phyloP scores from a whole-genome alignment of 2,888 invertebrate species.

The Furcula furcula region DNA sequence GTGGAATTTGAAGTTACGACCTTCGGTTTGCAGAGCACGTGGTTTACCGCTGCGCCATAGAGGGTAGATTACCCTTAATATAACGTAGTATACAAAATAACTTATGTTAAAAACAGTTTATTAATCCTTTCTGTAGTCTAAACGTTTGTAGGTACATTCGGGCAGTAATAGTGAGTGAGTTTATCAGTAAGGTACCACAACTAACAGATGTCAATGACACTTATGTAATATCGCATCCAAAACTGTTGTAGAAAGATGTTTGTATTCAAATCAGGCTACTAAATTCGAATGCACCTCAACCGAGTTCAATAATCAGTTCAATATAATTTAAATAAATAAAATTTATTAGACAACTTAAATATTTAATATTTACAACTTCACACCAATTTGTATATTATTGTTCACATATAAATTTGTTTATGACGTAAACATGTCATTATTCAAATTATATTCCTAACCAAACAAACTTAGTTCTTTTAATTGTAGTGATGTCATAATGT shows the following conservation, averaged over 20 bases:
- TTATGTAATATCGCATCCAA: constrained; percentile 36
- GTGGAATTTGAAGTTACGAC: no score
- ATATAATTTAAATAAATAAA: constrained; percentile 6
- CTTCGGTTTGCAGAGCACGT: no score
- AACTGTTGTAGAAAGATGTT: constrained; percentile 51
- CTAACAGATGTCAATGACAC: constrained; percentile 46
- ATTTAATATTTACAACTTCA: constrained; percentile 1
- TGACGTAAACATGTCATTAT: constrained; percentile 1
- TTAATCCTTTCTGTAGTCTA: no score
- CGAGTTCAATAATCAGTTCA: constrained; percentile 18
- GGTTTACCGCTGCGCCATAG: no score
- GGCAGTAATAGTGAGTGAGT: background rate
- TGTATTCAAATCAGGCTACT: constrained; percentile 54
- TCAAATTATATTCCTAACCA: constrained; percentile 1
- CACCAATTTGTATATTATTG: background rate
- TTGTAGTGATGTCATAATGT: no score
- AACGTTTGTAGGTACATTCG: background rate
- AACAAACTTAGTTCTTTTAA: no score
- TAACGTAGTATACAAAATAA: no score
- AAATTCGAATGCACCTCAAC: constrained; percentile 17
- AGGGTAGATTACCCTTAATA: no score
- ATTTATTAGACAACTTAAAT: constrained; percentile 7
- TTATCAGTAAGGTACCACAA: constrained; percentile 21
- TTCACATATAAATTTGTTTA: background rate
- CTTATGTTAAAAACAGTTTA: no score